Conservation (phyloP, 1,140 invertebrate species). For the Drosophila watanabei region DNA sequence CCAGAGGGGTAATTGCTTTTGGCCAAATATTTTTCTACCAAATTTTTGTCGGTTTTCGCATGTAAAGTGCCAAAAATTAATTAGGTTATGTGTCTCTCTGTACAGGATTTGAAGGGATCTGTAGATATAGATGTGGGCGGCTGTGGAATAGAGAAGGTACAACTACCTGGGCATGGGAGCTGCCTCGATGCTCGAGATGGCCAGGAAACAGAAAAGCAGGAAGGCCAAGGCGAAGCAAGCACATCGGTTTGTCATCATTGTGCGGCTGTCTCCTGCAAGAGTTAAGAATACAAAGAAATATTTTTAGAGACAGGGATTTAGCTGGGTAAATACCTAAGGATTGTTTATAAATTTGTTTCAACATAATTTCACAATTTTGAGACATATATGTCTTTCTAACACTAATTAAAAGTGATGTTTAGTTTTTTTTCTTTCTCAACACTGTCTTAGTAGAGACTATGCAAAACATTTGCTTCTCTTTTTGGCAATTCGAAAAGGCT, state of each 20-base stretch:
- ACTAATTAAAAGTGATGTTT: too few relatives aligned
- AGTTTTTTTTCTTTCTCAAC: background rate
- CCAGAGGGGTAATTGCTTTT: constrained; percentile 62
- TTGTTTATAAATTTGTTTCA: background rate
- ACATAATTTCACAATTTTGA: too few relatives aligned
- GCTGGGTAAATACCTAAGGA: background rate
- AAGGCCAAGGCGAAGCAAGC: constrained; percentile 63
- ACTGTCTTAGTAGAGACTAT: background rate
- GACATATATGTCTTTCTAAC: too few relatives aligned
- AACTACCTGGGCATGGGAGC: constrained; percentile 85
- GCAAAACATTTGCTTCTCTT: background rate
- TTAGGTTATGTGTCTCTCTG: constrained; percentile 50
- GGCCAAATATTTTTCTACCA: constrained; percentile 64
- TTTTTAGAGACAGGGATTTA: background rate
- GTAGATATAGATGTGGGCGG: constrained; percentile 13
- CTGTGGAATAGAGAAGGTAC: constrained; percentile 50
- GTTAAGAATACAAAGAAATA: background rate
- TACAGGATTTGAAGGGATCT: constrained; percentile 7
- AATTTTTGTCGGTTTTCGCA: constrained; percentile 43
- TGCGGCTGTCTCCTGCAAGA: constrained; percentile 49
- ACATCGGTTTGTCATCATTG: constrained; percentile 78
- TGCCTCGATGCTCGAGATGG: constrained; percentile 71
- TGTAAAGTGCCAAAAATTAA: constrained; percentile 63
- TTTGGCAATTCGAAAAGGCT: background rate
- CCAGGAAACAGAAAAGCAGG: constrained; percentile 65